Conservation (phyloP, 2,888 invertebrate species). For the Phyto melanocephala region DNA sequence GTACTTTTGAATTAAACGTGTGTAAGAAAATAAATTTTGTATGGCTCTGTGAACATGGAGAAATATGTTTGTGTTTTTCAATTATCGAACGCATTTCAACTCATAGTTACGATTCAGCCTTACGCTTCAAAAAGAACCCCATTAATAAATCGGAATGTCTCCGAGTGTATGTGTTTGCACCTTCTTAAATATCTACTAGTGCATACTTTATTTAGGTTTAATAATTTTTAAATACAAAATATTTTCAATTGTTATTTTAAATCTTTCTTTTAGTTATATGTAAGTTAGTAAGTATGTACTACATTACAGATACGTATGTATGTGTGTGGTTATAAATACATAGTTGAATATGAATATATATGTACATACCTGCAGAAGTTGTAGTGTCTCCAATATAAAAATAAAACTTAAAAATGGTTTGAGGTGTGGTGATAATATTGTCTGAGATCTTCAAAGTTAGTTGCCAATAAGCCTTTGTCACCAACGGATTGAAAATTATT, state of each 20-base stretch:
- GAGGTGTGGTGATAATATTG: slow-evolving; percentile 78
- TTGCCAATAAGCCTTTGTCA: slow-evolving; percentile 77
- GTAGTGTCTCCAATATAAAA: slow-evolving; percentile 62
- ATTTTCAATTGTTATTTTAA: slow-evolving; percentile 59
- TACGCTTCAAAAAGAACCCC: slow-evolving; percentile 39
- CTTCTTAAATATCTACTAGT: slow-evolving; percentile 28
- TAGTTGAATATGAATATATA: slow-evolving; percentile 10
- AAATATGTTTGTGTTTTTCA: neutral
- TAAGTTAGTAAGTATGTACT: no score
- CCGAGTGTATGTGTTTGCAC: slow-evolving; percentile 42
- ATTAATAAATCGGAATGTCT: slow-evolving; percentile 47
- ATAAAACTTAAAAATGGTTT: slow-evolving; percentile 66
- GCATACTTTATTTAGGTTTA: slow-evolving; percentile 33
- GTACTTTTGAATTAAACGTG: slow-evolving; percentile 3
- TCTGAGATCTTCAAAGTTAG: slow-evolving; percentile 74
- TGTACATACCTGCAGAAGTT: slow-evolving; percentile 24
- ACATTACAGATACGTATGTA: no score
- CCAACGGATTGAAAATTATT: slow-evolving; percentile 70
- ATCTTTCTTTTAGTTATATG: slow-evolving; percentile 27
- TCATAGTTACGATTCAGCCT: slow-evolving; percentile 34
- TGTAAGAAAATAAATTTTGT: no score
- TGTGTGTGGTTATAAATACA: neutral
- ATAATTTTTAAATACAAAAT: slow-evolving; percentile 56
- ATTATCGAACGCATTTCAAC: slow-evolving; percentile 53
- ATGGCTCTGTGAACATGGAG: neutral